phyloP scores from a whole-genome alignment of 1,140 invertebrate species.

The Nixonia krombeini region DNA sequence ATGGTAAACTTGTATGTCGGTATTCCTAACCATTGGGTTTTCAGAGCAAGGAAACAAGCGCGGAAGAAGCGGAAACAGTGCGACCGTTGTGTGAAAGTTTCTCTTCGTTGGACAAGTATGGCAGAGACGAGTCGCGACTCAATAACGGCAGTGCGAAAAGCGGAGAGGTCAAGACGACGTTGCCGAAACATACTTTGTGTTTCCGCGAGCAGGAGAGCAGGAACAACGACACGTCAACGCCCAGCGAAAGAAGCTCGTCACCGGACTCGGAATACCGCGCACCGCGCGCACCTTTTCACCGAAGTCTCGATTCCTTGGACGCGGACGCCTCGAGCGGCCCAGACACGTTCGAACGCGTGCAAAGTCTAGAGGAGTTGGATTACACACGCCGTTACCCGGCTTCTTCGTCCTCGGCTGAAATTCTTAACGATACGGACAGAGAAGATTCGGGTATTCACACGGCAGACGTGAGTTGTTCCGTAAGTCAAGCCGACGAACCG shows the following conservation, averaged over 20 bases:
- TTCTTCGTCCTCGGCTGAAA: conserved; percentile 71
- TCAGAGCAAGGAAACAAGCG: conserved; percentile 22
- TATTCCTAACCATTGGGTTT: conserved; percentile 37
- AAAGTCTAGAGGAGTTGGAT: conserved; percentile 77
- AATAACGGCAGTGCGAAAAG: conserved; percentile 69
- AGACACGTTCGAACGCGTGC: conserved; percentile 77
- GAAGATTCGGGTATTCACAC: conserved; percentile 88
- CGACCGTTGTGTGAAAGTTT: conserved; percentile 64
- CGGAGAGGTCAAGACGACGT: conserved; percentile 66
- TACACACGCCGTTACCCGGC: conserved; percentile 72
- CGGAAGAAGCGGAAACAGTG: conserved; percentile 53
- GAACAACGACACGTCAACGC: conserved; percentile 46
- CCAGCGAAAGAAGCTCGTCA: conserved; percentile 65
- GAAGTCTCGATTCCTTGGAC: conserved; percentile 78
- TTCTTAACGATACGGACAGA: conserved; percentile 77
- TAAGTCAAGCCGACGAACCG: conserved; percentile 80
- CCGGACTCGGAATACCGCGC: conserved; percentile 66
- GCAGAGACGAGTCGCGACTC: conserved; percentile 42
- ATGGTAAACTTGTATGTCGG: too few species aligned
- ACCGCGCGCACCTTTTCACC: conserved; percentile 71
- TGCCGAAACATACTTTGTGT: conserved; percentile 53
- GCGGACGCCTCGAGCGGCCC: conserved; percentile 68
- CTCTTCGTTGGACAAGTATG: conserved; percentile 62
- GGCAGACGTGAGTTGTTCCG: conserved; percentile 82
- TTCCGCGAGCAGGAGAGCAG: conserved; percentile 56